Percentiles rank a stretch among this genome's conserved stretches.
Conservation (phyloP, 2,888 invertebrate species). For the Meiosimyza decipiens region DNA sequence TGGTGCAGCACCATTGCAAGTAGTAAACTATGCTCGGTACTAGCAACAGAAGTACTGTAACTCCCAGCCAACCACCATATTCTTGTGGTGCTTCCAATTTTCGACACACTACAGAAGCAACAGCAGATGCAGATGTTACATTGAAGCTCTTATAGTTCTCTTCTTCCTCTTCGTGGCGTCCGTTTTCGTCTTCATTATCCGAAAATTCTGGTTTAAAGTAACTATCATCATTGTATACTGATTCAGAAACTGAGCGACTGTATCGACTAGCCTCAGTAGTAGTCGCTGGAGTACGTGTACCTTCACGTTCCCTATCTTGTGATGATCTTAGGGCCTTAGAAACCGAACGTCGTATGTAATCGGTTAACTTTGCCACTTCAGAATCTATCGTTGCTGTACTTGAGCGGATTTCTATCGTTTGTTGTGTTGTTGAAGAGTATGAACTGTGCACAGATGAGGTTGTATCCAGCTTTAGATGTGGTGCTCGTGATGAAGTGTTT, state of each 20-base stretch:
- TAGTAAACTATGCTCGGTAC: conserved; percentile 56
- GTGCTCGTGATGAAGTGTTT: conserved; percentile 49
- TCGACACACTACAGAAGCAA: conserved; percentile 50
- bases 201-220: conserved; percentile 59
- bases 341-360: conserved; percentile 62
- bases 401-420: conserved; percentile 57
- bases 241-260: conserved; percentile 61
- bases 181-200: conserved; percentile 44
- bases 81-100: conserved; percentile 55
- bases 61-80: conserved; percentile 60
- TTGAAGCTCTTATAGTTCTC: conserved; percentile 54
- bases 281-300: conserved; percentile 47
- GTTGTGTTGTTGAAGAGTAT: conserved; percentile 54
- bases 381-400: conserved; percentile 53
- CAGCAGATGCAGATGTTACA: conserved; percentile 40
- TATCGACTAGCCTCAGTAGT: conserved; percentile 55
- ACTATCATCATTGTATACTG: conserved; percentile 62
- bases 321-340: conserved; percentile 53
- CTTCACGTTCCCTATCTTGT: conserved; percentile 39
- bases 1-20: conserved; percentile 60
- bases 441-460: conserved; percentile 57
- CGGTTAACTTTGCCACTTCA: conserved; percentile 59
- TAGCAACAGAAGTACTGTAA: conserved; percentile 51
- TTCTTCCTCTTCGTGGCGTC: conserved; percentile 42
- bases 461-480: conserved; percentile 34